Conservation (phyloP, 2,888 invertebrate genomes). For the Anarsia innoxiella region DNA sequence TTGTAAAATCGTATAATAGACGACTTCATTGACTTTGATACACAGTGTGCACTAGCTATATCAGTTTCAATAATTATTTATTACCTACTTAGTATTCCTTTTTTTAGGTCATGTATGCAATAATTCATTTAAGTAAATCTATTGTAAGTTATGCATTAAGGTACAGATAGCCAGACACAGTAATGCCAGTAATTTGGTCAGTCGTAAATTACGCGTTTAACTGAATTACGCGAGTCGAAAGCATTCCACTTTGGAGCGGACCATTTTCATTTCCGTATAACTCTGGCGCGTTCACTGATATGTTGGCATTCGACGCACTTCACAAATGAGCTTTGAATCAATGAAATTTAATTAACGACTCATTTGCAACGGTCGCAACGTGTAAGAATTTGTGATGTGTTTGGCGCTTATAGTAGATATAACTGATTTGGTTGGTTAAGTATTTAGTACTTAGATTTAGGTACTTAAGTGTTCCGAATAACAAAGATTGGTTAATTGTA, state of each 20-base stretch:
- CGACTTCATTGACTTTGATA: too few relatives aligned
- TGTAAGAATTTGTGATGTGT: neutral
- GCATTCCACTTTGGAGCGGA: constrained; percentile 56
- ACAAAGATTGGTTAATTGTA: too few relatives aligned
- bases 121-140: too few relatives aligned
- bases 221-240: constrained; percentile 71
- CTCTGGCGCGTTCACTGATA: constrained; percentile 43
- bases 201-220: constrained; percentile 73
- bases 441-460: too few relatives aligned
- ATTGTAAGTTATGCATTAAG: constrained; percentile 22
- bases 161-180: constrained; percentile 45
- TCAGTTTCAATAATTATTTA: too few relatives aligned
- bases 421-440: too few relatives aligned
- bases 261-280: constrained; percentile 46
- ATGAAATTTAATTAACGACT: constrained; percentile 52
- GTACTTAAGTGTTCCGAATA: too few relatives aligned
- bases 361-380: constrained; percentile 18
- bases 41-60: too few relatives aligned
- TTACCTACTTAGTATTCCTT: too few relatives aligned
- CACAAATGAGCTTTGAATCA: constrained; percentile 54
- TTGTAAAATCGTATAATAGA: too few relatives aligned
- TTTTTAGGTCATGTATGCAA: too few relatives aligned
- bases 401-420: too few relatives aligned
- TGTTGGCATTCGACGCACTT: constrained; percentile 48
- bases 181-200: constrained; percentile 66